Evolutionary conservation across 2,113 vertebrate species (phyloP).

Genomic region (Indicator indicator): DNA sequence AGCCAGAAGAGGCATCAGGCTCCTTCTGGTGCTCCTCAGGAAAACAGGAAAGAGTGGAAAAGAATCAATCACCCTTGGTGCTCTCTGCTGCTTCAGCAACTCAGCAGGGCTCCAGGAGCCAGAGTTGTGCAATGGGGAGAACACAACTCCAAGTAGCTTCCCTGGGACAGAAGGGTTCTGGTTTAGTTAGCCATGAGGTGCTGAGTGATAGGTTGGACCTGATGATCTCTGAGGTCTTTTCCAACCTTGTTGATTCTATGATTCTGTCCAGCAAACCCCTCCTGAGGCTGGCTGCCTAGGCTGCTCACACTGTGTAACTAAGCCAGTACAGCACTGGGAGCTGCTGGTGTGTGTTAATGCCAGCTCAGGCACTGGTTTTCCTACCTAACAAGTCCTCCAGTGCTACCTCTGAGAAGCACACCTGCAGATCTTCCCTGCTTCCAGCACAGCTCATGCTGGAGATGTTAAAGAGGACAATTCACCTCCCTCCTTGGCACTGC

Average conservation of each 20-base stretch:
- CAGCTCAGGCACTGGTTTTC: fast-evolving
- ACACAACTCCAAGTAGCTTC: too few species aligned
- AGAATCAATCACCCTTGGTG: not conserved
- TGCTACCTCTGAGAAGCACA: not conserved
- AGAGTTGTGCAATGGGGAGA: not conserved
- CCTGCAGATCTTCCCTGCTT: fast-evolving
- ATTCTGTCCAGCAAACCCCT: not conserved
- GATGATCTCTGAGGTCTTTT: too few species aligned
- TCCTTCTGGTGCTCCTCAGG: not conserved
- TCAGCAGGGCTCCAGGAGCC: not conserved
- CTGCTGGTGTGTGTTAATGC: not conserved
- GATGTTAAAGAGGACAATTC: not conserved
- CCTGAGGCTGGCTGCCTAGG: not conserved
- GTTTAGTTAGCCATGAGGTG: too few species aligned
- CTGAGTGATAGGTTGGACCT: too few species aligned
- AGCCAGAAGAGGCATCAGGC: fast-evolving
- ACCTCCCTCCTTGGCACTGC: fast-evolving
- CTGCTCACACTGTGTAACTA: fast-evolving
- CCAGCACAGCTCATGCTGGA: not conserved
- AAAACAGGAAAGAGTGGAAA: not conserved
- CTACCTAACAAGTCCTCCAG: fast-evolving
- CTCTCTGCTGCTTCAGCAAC: not conserved
- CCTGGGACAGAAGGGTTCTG: fast-evolving
- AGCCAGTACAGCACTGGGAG: not conserved
- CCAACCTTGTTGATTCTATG: not conserved